Percentiles rank a stretch among this genome's conserved stretches.
phyloP scores from a whole-genome alignment of 2,888 invertebrate species.

The Idaea aversata region DNA sequence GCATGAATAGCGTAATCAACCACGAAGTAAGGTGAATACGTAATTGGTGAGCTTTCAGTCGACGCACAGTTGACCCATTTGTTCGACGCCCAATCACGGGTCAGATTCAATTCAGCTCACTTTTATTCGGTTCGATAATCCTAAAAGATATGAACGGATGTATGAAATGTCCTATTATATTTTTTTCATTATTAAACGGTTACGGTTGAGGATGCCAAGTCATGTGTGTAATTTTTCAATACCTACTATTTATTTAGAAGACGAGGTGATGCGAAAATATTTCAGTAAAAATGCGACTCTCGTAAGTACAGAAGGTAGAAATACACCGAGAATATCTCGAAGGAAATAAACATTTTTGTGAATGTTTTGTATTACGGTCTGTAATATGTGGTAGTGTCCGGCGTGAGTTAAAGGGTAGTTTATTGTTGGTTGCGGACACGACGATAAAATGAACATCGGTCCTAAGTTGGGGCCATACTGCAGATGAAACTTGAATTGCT shows the following conservation, averaged over 20 bases:
- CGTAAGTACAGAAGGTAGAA: background rate
- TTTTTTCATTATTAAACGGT: conserved; percentile 29
- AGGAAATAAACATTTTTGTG: conserved; percentile 10
- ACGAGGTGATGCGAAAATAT: background rate
- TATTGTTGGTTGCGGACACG: conserved; percentile 40
- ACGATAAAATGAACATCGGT: conserved; percentile 53
- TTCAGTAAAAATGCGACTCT: background rate
- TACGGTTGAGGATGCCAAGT: background rate
- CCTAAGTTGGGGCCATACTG: conserved; percentile 44
- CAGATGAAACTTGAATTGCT: conserved; percentile 29
- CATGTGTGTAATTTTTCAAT: background rate
- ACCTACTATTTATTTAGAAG: no score
- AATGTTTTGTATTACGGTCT: conserved; percentile 31
- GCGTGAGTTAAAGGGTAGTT: conserved; percentile 47
- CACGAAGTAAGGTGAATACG: conserved; percentile 40
- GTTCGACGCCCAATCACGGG: conserved; percentile 28
- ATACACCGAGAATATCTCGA: conserved; percentile 5
- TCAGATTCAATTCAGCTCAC: conserved; percentile 49
- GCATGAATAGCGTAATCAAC: conserved; percentile 47
- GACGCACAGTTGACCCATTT: conserved; percentile 39
- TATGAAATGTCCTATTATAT: conserved; percentile 38
- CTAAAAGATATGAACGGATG: conserved; percentile 44
- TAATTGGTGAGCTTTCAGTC: conserved; percentile 42
- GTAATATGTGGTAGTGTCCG: conserved; percentile 32
- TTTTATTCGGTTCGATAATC: conserved; percentile 51